Conservation (phyloP, 2,113 vertebrate genomes). For the Alces alces region DNA sequence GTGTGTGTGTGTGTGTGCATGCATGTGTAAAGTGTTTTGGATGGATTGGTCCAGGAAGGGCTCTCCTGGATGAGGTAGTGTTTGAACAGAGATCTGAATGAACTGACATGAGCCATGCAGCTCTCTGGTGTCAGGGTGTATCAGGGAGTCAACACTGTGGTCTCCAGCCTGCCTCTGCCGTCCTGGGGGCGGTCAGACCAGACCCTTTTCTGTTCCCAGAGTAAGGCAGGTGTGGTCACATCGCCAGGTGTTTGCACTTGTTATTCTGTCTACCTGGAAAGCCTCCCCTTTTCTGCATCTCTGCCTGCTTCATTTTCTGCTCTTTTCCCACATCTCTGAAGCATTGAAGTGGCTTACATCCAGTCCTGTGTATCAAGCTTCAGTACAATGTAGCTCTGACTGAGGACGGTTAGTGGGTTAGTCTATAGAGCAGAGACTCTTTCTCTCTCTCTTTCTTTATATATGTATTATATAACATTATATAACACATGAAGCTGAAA, state of each 20-base stretch:
- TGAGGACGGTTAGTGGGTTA: not conserved
- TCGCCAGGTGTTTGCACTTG: not conserved
- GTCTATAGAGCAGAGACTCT: not conserved
- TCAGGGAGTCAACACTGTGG: not conserved
- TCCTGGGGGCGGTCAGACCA: not conserved
- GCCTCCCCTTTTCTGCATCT: not conserved
- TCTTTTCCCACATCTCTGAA: not conserved
- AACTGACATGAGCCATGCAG: not conserved
- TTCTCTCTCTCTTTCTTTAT: too few relatives aligned
- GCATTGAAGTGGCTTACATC: not conserved
- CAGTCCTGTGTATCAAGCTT: not conserved
- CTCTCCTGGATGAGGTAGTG: not conserved
- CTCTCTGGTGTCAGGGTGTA: accelerated
- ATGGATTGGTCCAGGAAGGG: not conserved
- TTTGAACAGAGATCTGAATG: not conserved
- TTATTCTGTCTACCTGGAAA: not conserved
- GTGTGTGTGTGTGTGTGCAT: not conserved
- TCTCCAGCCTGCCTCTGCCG: not conserved
- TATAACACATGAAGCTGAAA: not conserved
- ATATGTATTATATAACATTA: not conserved
- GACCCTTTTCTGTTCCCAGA: not conserved
- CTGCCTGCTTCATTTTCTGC: not conserved
- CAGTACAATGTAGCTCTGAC: not conserved
- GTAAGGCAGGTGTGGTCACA: not conserved
- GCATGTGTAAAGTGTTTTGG: not conserved